Base-by-base conservation (phyloP, 1,140 invertebrate species). In the Pinna nobilis region DNA sequence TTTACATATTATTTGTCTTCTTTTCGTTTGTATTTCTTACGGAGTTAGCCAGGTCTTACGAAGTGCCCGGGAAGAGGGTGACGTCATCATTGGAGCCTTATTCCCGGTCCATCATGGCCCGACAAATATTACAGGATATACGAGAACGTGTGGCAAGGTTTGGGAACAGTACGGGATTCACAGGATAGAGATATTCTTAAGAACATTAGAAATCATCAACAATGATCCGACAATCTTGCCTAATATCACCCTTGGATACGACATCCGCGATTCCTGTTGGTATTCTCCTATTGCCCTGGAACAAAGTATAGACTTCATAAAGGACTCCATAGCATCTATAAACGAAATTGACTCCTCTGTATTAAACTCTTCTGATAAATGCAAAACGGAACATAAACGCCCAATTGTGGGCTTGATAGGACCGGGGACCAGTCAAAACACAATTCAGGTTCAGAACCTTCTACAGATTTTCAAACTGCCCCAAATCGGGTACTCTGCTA, bases 181-280 rank as follows among this genome's bases (percentile, higher is more conserved):
- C 84, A 86, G 94, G 39, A 91, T 94, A 0, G 94, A 95, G 89
- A 92, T 92, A 2, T 93, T 94, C 59, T 87, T 92, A 61, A 76
- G 88, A 66, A 90, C 91, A 0, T 86, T 93, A n/a, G 91, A 92
- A 70, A 81, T 89, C 65, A 91, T 92, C 60, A 93, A 93, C 84
- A 72, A 71, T 35, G 81, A 90, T 75, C 49, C 74, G 3, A 77
- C 76, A 6, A 86, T 91, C 68, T 79, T 93, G 63, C 89, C 92
- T 2, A 90, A 91, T 73, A 90, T 95, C 51, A 93, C 90, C 3
- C 87, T 95, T 15, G 94, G 94, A 7, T 92, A 94, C 65, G 94
- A 95, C 83, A 94, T 95, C 44, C 87, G 94, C 23, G 94, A 95
- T 85, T 94, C 94, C 6, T 95, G 94, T 85, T 95, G 94, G 94